phyloP scores from a whole-genome alignment of 1,140 invertebrate genomes.

The Linepithema humile region DNA sequence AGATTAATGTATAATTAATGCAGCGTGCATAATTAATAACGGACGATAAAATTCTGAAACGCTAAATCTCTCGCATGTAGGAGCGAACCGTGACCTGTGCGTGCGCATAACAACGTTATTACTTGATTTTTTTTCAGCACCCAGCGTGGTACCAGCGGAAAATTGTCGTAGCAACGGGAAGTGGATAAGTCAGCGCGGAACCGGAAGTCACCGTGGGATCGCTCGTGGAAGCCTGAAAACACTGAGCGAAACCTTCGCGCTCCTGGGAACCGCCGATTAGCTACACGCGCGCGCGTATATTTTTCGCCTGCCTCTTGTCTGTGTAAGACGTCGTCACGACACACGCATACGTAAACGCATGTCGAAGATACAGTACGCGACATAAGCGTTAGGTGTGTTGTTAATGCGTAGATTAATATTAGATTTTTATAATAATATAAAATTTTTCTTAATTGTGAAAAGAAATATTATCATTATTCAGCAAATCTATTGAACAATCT shows the following conservation, averaged over 20 bases:
- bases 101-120: constrained; percentile 33
- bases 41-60: neutral
- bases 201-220: constrained; percentile 69
- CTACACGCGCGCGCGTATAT: constrained; percentile 46
- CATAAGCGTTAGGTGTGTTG: neutral
- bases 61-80: neutral
- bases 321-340: neutral
- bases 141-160: constrained; percentile 37
- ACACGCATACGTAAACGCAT: neutral
- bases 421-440: neutral
- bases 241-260: constrained; percentile 37
- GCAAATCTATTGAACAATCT: constrained; percentile 13
- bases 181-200: constrained; percentile 41
- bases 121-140: constrained; percentile 20
- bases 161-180: constrained; percentile 64
- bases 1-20: constrained; percentile 37
- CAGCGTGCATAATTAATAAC: constrained; percentile 13
- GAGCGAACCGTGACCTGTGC: constrained; percentile 35
- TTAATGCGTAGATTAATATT: neutral
- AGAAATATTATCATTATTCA: constrained; percentile 24
- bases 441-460: constrained; percentile 11
- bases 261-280: constrained; percentile 56
- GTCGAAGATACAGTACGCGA: neutral
- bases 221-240: constrained; percentile 59
- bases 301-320: constrained; percentile 19